Evolutionary conservation across 35 echinoderm and acorn worm genomes (phyloP), one percentile per base, ranked within the genome.

Genomic region (Heliocidaris erythrogramma): DNA sequence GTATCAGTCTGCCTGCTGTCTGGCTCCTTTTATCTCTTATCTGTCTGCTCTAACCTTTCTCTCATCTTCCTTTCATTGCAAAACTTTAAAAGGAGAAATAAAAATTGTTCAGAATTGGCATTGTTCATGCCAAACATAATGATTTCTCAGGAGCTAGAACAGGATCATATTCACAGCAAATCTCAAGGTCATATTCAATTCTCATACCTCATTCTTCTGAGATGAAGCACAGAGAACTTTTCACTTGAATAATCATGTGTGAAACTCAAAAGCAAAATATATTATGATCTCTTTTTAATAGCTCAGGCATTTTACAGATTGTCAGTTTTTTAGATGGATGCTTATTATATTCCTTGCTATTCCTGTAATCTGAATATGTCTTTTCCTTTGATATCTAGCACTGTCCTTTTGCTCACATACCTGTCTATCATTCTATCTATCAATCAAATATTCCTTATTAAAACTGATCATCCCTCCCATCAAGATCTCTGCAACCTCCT

Each of bases 381-480:
- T 78, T 4, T 78, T 78, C 65, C 27, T 27, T 78, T 17, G 65
- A 24, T 78, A 78, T 78, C 7, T 78, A 14, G 52, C 52, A 78
- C 17, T 78, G 65, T 78, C 65, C 5, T 78, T 78, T 27, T n/a
- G 35, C 65, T 78, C n/a, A 56, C 52, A 56, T 56, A 56, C 52
- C 52, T 56, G 52, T 56, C 52, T 10, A 9, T 56, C 52, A 12
- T 9, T n/a, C 65, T 78, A 27, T 78, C 65, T 27, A 78, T 78
- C 65, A 78, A 78, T 78, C 65, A 78, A 78, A 78, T 78, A 78
- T 78, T 78, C 52, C 65, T 78, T 78, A 78, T 78, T 56, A 56
- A 10, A 56, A 56, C 52, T 27, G 65, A 78, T 78, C 7, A 56
- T 78, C 65, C 27, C 65, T 78, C 65, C 65, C 27, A 78, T n/a